Conservation (phyloP, 2,797 vertebrate genomes). For the Artibeus jamaicensis region DNA sequence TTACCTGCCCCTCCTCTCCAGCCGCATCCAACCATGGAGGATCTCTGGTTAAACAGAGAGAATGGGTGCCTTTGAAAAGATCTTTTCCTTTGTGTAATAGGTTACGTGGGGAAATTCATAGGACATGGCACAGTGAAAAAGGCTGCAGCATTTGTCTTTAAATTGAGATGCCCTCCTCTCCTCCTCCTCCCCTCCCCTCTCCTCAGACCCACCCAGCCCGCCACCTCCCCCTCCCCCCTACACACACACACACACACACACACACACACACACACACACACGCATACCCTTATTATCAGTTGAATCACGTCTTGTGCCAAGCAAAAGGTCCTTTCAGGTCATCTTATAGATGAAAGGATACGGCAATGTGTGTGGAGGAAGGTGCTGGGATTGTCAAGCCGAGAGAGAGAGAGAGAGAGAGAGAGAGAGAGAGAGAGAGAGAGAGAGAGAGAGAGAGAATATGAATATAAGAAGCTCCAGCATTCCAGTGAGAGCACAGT, state of each 20-base stretch:
- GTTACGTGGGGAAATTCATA: slow-evolving; percentile 59
- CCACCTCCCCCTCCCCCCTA: not conserved
- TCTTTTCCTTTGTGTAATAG: slow-evolving; percentile 35
- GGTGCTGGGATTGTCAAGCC: slow-evolving; percentile 76
- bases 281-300: slow-evolving; percentile 82
- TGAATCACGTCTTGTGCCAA: slow-evolving; percentile 86
- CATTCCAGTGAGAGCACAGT: slow-evolving; percentile 53
- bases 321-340: slow-evolving; percentile 87
- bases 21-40: not conserved
- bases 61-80: not conserved
- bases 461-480: slow-evolving; percentile 16
- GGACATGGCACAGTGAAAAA: slow-evolving; percentile 38
- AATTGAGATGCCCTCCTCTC: not conserved
- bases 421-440: not conserved
- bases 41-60: not conserved
- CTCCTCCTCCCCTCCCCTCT: not conserved
- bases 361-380: slow-evolving; percentile 84
- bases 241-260: slow-evolving; percentile 56
- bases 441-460: not conserved
- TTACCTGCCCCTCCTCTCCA: not conserved
- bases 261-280: slow-evolving; percentile 51
- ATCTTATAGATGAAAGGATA: slow-evolving; percentile 84
- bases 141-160: slow-evolving; percentile 45
- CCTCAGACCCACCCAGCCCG: slow-evolving; percentile 70
- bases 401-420: not conserved